Evolutionary conservation across 2,888 invertebrate genomes (phyloP).

Genomic region (Euzophera pinguis): DNA sequence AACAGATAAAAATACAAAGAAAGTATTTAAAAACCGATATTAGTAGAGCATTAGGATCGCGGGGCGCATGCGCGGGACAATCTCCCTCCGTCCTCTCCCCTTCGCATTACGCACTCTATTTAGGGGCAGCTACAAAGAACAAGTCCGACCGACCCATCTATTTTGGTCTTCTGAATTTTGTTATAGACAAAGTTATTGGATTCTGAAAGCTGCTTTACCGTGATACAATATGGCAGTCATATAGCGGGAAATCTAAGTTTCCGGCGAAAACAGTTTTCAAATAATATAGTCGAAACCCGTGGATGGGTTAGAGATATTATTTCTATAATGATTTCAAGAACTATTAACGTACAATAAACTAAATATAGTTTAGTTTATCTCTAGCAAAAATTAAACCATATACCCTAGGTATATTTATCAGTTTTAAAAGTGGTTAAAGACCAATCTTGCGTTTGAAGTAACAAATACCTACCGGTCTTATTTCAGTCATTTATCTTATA

Average conservation of each 20-base stretch:
- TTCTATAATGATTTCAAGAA: background rate
- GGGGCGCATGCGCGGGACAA: conserved; percentile 61
- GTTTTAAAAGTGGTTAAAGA: too few relatives aligned
- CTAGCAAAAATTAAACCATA: too few relatives aligned
- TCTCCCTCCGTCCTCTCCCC: conserved; percentile 63
- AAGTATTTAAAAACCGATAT: conserved; percentile 71
- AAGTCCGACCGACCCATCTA: conserved; percentile 68
- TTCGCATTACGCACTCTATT: conserved; percentile 77
- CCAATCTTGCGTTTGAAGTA: too few relatives aligned
- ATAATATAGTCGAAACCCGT: conserved; percentile 7
- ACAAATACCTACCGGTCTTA: too few relatives aligned
- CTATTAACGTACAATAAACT: too few relatives aligned
- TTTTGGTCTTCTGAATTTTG: conserved; percentile 74
- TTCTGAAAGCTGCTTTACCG: conserved; percentile 43
- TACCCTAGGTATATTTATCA: too few relatives aligned
- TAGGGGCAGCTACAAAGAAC: conserved; percentile 77
- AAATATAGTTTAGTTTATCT: too few relatives aligned
- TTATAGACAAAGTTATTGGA: conserved; percentile 67
- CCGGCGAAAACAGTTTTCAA: conserved; percentile 27
- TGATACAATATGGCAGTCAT: conserved; percentile 31
- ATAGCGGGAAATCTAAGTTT: conserved; percentile 35
- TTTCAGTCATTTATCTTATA: too few relatives aligned
- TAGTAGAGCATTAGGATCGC: conserved; percentile 33
- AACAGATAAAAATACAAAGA: conserved; percentile 54
- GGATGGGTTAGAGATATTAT: background rate